Evolutionary conservation across 2,888 invertebrate species (phyloP).

Genomic region (Oscheius myriophilus): DNA sequence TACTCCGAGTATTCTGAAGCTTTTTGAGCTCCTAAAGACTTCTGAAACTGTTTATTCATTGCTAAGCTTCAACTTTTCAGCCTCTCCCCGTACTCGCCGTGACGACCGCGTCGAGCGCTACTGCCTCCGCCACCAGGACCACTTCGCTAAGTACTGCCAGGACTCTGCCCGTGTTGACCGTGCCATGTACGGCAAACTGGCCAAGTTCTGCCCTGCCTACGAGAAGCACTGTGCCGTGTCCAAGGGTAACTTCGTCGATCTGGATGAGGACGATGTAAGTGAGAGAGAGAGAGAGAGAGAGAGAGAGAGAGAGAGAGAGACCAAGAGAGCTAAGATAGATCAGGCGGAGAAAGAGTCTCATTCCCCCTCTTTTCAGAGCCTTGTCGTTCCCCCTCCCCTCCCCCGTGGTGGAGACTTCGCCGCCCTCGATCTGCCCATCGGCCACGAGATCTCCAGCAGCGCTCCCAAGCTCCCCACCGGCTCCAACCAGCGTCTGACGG

Average conservation of each 20-base stretch:
- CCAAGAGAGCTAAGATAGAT: too few species aligned
- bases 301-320: too few species aligned
- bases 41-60: neutral
- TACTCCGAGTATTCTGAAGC: neutral
- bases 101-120: slow-evolving; percentile 48
- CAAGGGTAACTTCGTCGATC: slow-evolving; percentile 26
- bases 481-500: slow-evolving; percentile 42
- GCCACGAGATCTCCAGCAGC: slow-evolving; percentile 26
- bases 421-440: slow-evolving; percentile 53
- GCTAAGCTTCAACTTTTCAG: slow-evolving; percentile 33
- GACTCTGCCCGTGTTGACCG: slow-evolving; percentile 42
- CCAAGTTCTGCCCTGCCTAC: slow-evolving; percentile 64
- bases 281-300: too few species aligned
- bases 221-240: slow-evolving; percentile 57
- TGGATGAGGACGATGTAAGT: slow-evolving; percentile 6
- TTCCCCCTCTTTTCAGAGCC: slow-evolving; percentile 8
- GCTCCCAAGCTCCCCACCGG: slow-evolving; percentile 9
- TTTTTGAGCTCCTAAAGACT: neutral
- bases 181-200: slow-evolving; percentile 49
- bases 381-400: slow-evolving; percentile 62
- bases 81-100: slow-evolving; percentile 44
- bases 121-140: slow-evolving; percentile 54
- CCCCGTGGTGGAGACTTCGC: slow-evolving; percentile 52
- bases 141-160: slow-evolving; percentile 58
- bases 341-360: slow-evolving; percentile 23